These are phyloP conservation scores for Malthinus flaveolus DNA, from an alignment of 2,888 invertebrate species.

Conservation along the genomic window DNA sequence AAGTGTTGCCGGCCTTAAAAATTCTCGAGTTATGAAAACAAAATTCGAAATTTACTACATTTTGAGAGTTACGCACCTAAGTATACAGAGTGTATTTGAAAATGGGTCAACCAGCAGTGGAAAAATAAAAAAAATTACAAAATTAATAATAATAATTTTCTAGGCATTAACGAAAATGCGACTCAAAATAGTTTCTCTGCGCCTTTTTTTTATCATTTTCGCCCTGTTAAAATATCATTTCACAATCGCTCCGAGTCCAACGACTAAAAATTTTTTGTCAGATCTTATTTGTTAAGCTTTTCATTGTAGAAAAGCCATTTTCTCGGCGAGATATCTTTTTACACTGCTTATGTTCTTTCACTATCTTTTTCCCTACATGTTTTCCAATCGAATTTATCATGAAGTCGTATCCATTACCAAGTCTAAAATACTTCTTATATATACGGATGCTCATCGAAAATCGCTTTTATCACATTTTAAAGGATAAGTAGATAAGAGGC, in stretches of 20 bases:
- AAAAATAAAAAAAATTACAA: no score
- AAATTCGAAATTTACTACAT: no score
- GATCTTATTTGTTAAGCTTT: conserved; percentile 24
- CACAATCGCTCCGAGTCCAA: not conserved
- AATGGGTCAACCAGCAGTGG: no score
- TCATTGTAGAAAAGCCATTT: conserved; percentile 23
- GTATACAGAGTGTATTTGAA: no score
- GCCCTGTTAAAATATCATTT: not conserved
- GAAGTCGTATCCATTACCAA: conserved; percentile 43
- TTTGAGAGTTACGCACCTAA: no score
- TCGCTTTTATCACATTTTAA: conserved; percentile 38
- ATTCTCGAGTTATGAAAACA: no score
- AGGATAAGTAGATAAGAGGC: no score
- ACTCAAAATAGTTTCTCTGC: no score
- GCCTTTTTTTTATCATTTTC: no score
- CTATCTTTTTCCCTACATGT: conserved; percentile 31
- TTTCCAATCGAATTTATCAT: conserved; percentile 46
- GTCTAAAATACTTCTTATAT: conserved; percentile 40
- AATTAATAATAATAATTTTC: no score
- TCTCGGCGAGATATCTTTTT: conserved; percentile 22
- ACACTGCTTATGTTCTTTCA: conserved; percentile 30
- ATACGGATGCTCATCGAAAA: conserved; percentile 42
- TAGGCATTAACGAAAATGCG: no score
- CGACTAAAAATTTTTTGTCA: conserved; percentile 23
- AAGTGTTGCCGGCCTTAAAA: no score